Percentiles rank a stretch among this genome's conserved stretches.
Evolutionary conservation across 2,113 vertebrate genomes (phyloP).

Genomic region (Urocolius indicus): DNA sequence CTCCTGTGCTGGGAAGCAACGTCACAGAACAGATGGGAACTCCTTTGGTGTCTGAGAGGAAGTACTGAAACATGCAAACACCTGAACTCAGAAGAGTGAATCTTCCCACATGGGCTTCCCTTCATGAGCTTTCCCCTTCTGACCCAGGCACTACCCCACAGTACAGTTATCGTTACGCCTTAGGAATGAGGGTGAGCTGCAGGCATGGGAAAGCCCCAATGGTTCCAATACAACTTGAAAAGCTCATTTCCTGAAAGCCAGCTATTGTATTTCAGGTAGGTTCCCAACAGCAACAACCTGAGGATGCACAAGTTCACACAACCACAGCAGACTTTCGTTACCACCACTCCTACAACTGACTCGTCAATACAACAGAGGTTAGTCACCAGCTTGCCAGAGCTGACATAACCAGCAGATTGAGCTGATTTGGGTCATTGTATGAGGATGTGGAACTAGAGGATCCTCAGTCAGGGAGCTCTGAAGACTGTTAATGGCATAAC

Average conservation of each 20-base stretch:
- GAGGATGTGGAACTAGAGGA: background rate
- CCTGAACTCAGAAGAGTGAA: background rate
- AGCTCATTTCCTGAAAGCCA: background rate
- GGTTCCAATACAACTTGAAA: background rate
- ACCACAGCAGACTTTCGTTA: background rate
- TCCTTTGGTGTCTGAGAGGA: background rate
- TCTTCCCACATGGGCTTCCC: background rate
- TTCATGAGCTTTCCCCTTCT: background rate
- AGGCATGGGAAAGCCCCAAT: background rate
- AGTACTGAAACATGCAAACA: background rate
- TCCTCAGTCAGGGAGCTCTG: background rate
- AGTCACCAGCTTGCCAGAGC: background rate
- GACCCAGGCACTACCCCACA: background rate
- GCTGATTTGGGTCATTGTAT: background rate
- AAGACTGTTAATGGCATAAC: background rate
- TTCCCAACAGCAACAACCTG: background rate
- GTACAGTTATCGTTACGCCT: background rate
- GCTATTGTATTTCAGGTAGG: background rate
- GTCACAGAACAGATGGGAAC: accelerated
- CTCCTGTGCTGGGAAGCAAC: too few species aligned
- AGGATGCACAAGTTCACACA: background rate
- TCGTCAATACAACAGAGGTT: background rate
- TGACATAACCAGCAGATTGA: background rate
- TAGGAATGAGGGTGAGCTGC: background rate
- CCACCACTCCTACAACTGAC: background rate